phyloP scores from a whole-genome alignment of 1,140 invertebrate species.

The Drosophila quadrilineata region DNA sequence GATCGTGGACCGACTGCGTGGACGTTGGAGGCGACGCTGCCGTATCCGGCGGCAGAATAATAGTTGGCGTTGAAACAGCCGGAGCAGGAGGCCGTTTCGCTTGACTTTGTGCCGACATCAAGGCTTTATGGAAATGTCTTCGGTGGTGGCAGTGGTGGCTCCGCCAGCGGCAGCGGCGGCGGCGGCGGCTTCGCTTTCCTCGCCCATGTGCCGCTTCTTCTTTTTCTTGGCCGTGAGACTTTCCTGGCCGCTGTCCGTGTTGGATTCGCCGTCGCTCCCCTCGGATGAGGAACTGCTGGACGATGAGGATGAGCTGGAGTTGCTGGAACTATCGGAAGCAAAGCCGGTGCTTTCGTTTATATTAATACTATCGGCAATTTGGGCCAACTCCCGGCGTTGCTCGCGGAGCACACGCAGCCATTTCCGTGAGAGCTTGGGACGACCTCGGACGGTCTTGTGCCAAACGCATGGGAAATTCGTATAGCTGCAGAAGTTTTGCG shows the following conservation, averaged over 20 bases:
- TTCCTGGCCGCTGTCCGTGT: slow-evolving; percentile 91
- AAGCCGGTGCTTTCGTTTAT: slow-evolving; percentile 93
- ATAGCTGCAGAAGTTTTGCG: slow-evolving; percentile 98
- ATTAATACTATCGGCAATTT: slow-evolving; percentile 93
- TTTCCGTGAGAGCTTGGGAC: slow-evolving; percentile 96
- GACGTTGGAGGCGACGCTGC: slow-evolving; percentile 20
- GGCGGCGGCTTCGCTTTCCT: too few relatives aligned
- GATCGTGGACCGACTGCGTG: slow-evolving; percentile 9
- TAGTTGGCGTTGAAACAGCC: slow-evolving; percentile 61
- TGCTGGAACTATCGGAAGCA: slow-evolving; percentile 96
- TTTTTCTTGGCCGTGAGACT: slow-evolving; percentile 93
- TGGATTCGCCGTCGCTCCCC: slow-evolving; percentile 83
- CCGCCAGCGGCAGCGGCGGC: slow-evolving; percentile 21
- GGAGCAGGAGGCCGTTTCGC: slow-evolving; percentile 51
- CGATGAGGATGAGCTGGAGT: slow-evolving; percentile 92
- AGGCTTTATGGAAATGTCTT: slow-evolving; percentile 38
- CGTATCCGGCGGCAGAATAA: slow-evolving; percentile 50
- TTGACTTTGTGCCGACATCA: slow-evolving; percentile 62
- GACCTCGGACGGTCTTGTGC: slow-evolving; percentile 98
- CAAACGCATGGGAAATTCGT: slow-evolving; percentile 98
- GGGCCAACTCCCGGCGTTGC: slow-evolving; percentile 91
- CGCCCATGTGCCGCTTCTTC: slow-evolving; percentile 86
- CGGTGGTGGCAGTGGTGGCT: slow-evolving; percentile 34
- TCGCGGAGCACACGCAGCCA: slow-evolving; percentile 88
- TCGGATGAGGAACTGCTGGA: slow-evolving; percentile 86